phyloP scores from a whole-genome alignment of 2,113 vertebrate species.

The Daboia siamensis region DNA sequence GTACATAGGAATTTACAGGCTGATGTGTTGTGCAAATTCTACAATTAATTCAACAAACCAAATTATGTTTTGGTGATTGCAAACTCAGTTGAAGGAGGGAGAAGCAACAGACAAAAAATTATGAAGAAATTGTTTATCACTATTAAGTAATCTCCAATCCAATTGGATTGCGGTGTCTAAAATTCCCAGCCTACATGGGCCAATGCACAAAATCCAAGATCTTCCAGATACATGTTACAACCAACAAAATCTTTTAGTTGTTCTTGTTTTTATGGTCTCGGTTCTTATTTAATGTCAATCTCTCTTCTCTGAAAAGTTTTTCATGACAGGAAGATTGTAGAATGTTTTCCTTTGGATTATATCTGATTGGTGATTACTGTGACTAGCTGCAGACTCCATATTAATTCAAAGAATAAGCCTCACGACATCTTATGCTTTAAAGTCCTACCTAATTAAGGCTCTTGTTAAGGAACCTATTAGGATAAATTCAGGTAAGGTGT shows the following conservation, averaged over 20 bases:
- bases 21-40: background rate
- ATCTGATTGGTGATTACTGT: slow-evolving; percentile 39
- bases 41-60: background rate
- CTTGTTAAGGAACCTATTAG: slow-evolving; percentile 14
- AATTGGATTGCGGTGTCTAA: background rate
- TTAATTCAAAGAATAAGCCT: slow-evolving; percentile 39
- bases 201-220: background rate
- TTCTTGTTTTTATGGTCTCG: slow-evolving; percentile 21
- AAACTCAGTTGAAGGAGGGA: background rate
- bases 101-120: background rate
- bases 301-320: slow-evolving; percentile 32
- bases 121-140: too few relatives aligned
- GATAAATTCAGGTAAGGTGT: slow-evolving; percentile 42
- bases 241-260: background rate
- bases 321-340: background rate
- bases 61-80: background rate
- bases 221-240: background rate
- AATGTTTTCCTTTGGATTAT: slow-evolving; percentile 46
- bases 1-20: background rate
- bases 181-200: background rate
- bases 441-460: slow-evolving; percentile 44
- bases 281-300: slow-evolving; percentile 20
- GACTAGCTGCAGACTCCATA: slow-evolving; percentile 40
- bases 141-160: background rate
- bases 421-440: slow-evolving; percentile 40